Base-by-base conservation (phyloP, 2,888 invertebrate species). In the Muscina levida region DNA sequence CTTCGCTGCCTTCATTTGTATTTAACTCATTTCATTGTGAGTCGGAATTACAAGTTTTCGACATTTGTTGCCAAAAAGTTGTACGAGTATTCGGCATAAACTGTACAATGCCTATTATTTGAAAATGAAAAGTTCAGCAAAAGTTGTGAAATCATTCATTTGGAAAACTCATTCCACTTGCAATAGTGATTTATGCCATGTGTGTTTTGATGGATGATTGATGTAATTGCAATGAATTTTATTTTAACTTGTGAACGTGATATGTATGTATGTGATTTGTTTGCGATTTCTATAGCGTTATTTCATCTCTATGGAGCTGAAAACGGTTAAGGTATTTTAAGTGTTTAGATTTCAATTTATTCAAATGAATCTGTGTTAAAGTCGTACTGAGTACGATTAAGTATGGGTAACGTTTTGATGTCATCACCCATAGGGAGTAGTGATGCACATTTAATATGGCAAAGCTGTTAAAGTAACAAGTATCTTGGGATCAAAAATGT, bases 121-220 rank as follows among this genome's bases (percentile, higher is more conserved):
- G 1, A 19, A 15, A 48, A 3, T 31, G 15, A 59, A 59, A 59
- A 56, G 26, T 56, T 26, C 5, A 4, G 10, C 24, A 37, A 57
- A 57, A 62, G 42, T 42, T 62, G 11, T 59, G 42, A 42, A 62
- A 22, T 39, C 22, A 31, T 31, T 31, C 2, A 42, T 59, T 42
- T 22, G 19, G 8, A 26, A 62, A 39, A 42, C 39, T 13, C 22
- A 31, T 31, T 42, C 2, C 2, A 26, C n/a, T 42, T 11, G 2
- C 31, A 31, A 3, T 31, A 11, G 19, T 62, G 62, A 62, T 62
- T 62, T 39, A 42, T 62, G 22, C 62, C 62, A 62, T 62, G 22
- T 62, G 62, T 22, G n/a, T 3, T 31, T n/a, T 42, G 39, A 19
- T 39, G 62, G n/a, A 62, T 62, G 62, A 62, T 62, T 62, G 62